phyloP scores from a whole-genome alignment of 1,140 invertebrate species.

The Achatina immaculata region DNA sequence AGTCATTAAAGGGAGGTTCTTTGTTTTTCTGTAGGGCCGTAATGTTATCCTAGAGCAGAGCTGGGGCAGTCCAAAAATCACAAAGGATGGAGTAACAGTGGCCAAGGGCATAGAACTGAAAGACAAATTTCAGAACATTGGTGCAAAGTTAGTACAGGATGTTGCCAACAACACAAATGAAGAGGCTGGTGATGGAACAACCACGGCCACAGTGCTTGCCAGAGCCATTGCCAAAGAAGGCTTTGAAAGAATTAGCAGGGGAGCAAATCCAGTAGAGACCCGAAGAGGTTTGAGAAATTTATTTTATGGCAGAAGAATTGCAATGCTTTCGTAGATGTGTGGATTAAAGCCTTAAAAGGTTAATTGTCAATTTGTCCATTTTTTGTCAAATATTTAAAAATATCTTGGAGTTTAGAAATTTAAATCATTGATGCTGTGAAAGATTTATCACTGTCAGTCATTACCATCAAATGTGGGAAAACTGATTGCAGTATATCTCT shows the following conservation, averaged over 20 bases:
- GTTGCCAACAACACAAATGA: constrained; percentile 99
- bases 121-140: constrained; percentile 99
- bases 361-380: too few species aligned
- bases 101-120: constrained; percentile 98
- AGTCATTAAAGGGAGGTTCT: too few species aligned
- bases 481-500: too few species aligned
- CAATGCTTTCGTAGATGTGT: too few species aligned
- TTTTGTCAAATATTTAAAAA: too few species aligned
- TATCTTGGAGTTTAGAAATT: too few species aligned
- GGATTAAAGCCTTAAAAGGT: too few species aligned
- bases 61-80: constrained; percentile 99
- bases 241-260: constrained; percentile 98
- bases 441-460: too few species aligned
- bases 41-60: constrained; percentile 99
- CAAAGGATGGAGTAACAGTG: constrained; percentile 99
- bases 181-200: constrained; percentile 99
- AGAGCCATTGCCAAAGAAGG: constrained; percentile 99
- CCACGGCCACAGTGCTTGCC: constrained; percentile 97
- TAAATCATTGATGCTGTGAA: too few species aligned
- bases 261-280: constrained; percentile 98
- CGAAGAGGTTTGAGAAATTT: constrained; percentile 88
- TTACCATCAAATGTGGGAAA: too few species aligned
- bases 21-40: constrained; percentile 79
- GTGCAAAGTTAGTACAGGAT: constrained; percentile 99
- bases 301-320: too few species aligned